phyloP scores from a whole-genome alignment of 1,140 invertebrate species.

The Tetragnatha versicolor region DNA sequence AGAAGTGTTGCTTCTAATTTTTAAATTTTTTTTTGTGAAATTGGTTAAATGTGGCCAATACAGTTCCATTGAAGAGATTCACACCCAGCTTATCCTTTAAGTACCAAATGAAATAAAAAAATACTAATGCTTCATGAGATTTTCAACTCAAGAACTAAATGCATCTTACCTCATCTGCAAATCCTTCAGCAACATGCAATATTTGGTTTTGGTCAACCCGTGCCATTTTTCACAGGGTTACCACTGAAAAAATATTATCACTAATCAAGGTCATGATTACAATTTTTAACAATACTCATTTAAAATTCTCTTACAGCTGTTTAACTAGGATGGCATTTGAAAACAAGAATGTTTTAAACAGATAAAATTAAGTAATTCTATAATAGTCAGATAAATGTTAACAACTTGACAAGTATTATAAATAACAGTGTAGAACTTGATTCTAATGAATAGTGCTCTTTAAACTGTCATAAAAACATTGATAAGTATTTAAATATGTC shows the following conservation, averaged over 20 bases:
- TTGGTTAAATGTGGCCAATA: no score
- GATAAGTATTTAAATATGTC: no score
- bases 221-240: slow-evolving; percentile 62
- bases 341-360: background rate
- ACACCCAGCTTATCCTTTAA: no score
- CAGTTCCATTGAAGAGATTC: no score
- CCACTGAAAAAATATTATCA: slow-evolving; percentile 6
- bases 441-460: no score
- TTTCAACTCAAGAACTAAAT: no score
- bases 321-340: background rate
- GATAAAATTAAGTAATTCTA: background rate
- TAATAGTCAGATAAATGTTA: background rate
- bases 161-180: slow-evolving; percentile 89
- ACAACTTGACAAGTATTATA: background rate
- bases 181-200: slow-evolving; percentile 88
- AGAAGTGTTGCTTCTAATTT: no score
- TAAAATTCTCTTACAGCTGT: background rate
- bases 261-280: background rate
- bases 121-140: no score
- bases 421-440: background rate
- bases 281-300: background rate
- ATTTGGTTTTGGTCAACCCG: slow-evolving; percentile 88
- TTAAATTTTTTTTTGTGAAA: no score
- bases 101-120: no score
- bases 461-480: no score